phyloP scores from a whole-genome alignment of 2,113 vertebrate genomes.

The Chlamydotis undulata region DNA sequence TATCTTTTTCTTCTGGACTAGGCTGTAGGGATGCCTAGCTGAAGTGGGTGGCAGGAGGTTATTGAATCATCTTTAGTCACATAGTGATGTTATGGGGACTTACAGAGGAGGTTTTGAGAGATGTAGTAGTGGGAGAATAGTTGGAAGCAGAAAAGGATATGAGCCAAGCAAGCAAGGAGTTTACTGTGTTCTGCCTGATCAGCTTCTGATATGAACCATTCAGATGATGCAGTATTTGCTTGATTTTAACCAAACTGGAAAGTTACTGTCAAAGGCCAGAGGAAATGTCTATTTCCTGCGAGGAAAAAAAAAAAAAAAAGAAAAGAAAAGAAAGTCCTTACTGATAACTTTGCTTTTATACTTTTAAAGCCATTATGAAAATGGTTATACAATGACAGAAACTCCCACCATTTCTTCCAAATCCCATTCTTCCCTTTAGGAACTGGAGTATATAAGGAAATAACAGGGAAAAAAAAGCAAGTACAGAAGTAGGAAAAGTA shows the following conservation, averaged over 20 bases:
- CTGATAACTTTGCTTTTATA: background rate
- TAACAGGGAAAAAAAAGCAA: background rate
- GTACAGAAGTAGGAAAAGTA: background rate
- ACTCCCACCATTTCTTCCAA: background rate
- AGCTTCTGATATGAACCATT: background rate
- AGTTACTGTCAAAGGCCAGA: background rate
- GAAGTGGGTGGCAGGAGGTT: background rate
- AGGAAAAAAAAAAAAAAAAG: background rate
- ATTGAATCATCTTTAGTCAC: background rate
- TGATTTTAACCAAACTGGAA: background rate
- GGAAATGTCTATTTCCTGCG: background rate
- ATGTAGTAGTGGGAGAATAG: background rate
- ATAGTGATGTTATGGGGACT: background rate
- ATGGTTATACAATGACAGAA: background rate
- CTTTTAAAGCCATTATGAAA: background rate
- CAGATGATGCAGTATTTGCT: background rate
- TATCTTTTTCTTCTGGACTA: constrained; percentile 20
- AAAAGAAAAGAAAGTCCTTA: background rate
- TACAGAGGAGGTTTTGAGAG: background rate
- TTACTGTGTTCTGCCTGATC: background rate
- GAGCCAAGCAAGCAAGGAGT: background rate
- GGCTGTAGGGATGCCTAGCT: background rate
- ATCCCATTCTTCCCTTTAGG: background rate
- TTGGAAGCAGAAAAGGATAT: background rate
- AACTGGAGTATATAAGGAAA: background rate